Conservation (phyloP, 2,888 invertebrate species). For the Crossocerus cetratus region DNA sequence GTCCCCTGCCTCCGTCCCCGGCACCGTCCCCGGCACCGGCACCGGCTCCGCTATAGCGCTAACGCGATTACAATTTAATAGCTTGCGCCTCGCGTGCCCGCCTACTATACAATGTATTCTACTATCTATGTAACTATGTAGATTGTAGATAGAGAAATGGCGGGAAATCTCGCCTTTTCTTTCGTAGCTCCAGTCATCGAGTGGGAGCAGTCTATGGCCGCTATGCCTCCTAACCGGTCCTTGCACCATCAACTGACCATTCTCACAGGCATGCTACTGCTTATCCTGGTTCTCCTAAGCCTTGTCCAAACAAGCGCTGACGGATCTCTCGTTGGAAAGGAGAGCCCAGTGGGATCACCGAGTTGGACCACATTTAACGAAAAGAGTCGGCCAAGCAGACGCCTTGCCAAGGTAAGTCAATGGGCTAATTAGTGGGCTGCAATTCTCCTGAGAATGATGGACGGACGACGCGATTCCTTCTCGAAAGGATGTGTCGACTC, state of each 20-base stretch:
- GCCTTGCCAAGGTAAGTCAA: not conserved
- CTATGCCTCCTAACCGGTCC: not conserved
- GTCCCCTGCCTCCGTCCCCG: no score
- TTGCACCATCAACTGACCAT: not conserved
- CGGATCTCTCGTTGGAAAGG: not conserved
- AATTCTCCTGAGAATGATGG: not conserved
- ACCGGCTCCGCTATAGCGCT: no score
- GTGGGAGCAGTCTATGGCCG: not conserved
- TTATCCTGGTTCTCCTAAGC: not conserved
- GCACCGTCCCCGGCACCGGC: no score
- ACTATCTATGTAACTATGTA: no score
- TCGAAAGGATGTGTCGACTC: no score
- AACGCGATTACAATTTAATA: constrained; percentile 62
- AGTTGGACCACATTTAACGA: not conserved
- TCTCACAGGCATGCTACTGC: not conserved
- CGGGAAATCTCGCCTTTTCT: not conserved
- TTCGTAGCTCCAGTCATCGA: not conserved
- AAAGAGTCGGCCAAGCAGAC: not conserved
- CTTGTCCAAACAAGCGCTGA: not conserved
- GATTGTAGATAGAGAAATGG: not conserved
- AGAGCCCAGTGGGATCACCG: not conserved
- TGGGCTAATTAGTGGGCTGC: not conserved
- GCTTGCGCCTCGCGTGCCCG: constrained; percentile 22
- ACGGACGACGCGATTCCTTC: no score
- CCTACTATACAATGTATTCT: constrained; percentile 44